These are phyloP conservation scores for Platypus cylindrus DNA, from an alignment of 2,888 invertebrate genomes.

Conservation along the genomic window DNA sequence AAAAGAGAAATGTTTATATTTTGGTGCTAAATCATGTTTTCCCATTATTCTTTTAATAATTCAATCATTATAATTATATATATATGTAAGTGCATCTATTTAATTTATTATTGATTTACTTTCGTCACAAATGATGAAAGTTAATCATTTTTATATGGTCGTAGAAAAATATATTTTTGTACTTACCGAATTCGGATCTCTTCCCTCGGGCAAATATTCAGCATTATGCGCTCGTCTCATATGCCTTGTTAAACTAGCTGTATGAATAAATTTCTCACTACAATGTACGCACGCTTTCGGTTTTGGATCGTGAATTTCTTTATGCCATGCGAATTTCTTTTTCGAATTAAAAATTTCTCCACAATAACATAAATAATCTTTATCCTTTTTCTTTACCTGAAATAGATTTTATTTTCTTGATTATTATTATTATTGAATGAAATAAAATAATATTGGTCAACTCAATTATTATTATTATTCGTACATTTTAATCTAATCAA, in stretches of 20 bases:
- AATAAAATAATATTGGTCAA: too few relatives aligned
- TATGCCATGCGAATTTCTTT: constrained; percentile 75
- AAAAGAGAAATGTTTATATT: too few relatives aligned
- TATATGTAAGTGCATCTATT: too few relatives aligned
- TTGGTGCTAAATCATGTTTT: too few relatives aligned
- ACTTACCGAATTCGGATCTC: constrained; percentile 33
- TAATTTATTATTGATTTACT: too few relatives aligned
- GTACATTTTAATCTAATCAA: too few relatives aligned
- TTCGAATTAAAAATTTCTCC: constrained; percentile 73
- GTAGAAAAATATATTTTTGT: too few relatives aligned
- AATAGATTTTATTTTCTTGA: background rate
- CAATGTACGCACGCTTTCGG: constrained; percentile 78
- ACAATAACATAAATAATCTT: constrained; percentile 40
- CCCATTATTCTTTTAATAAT: too few relatives aligned
- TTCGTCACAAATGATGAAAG: too few relatives aligned
- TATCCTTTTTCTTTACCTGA: constrained; percentile 41
- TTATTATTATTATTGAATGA: constrained; percentile 1
- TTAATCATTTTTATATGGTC: too few relatives aligned
- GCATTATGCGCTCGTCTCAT: constrained; percentile 69
- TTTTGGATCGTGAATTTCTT: constrained; percentile 66
- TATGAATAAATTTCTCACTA: constrained; percentile 76
- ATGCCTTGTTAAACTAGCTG: constrained; percentile 71
- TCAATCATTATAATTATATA: too few relatives aligned
- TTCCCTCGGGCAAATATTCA: constrained; percentile 52
- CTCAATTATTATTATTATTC: too few relatives aligned